Conservation (phyloP, 2,113 vertebrate species). For the Oceanites oceanicus region DNA sequence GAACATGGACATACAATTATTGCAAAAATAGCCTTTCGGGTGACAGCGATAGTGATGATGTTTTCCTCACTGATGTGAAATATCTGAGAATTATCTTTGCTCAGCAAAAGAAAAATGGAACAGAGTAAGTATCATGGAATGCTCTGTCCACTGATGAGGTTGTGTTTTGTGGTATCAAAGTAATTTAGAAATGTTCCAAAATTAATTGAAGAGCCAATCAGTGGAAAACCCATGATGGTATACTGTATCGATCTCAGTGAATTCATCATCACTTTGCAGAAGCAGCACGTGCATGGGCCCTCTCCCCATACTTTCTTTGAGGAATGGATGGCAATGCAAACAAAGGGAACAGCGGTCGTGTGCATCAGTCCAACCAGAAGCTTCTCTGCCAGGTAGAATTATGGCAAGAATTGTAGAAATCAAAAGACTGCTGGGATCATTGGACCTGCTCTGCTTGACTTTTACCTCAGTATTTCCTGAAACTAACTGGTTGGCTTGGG, state of each 20-base stretch:
- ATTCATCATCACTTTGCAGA: not conserved
- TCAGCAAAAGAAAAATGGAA: not conserved
- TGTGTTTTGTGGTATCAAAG: not conserved
- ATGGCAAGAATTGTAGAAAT: not conserved
- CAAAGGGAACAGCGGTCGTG: not conserved
- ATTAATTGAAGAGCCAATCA: not conserved
- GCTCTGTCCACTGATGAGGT: not conserved
- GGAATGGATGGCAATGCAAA: not conserved
- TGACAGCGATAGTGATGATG: not conserved
- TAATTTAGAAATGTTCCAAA: not conserved
- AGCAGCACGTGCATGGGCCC: not conserved
- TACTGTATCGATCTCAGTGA: rapidly evolving
- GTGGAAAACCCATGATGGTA: not conserved
- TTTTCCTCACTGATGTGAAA: not conserved
- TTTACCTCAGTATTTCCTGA: not conserved
- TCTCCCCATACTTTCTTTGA: not conserved
- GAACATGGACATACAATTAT: not conserved
- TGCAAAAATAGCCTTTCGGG: not conserved
- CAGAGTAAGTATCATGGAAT: not conserved
- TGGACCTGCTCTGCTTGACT: not conserved
- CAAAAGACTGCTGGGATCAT: not conserved
- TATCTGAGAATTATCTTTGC: not conserved
- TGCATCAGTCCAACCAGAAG: not conserved
- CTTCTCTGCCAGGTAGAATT: not conserved
- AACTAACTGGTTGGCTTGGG: not conserved